Base-by-base conservation (phyloP, 1,140 invertebrate species). In the Euschistus heros region DNA sequence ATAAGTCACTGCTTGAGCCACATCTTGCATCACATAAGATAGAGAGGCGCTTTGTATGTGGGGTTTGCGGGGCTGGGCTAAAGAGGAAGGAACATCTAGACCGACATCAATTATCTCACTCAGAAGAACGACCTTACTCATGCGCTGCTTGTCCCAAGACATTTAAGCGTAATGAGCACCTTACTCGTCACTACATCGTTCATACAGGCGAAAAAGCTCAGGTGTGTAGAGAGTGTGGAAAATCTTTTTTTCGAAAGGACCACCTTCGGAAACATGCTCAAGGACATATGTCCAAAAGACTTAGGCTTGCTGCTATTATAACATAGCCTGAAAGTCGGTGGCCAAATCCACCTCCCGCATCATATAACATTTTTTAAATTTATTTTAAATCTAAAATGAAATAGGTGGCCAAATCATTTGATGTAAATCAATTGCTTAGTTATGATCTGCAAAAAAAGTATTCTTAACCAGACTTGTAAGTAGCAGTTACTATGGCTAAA, bases 161-260 rank as follows among this genome's bases (percentile, higher is more conserved):
- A 4, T 90, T 89, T 75, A 89, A 90, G 74, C 77, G 87, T 55
- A 87, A 88, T 75, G 87, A 90, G 71, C 87, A 90, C 71, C 76
- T 90, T 63, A 88, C 87, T 75, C 76, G 88, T 47, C 87, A 90
- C 75, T 85, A 84, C 69, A 86, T 89, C 62, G 89, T 89, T 71
- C 87, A 89, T 74, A 87, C 86, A 5, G 87, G 86, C 20, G 85
- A 89, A 70, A 91, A 91, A 75, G 88, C 86, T 2, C 86, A 90
- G 74, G 72, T 75, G 44, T 78, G 76, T 68, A 64, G 30, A 20
- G 67, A 86, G 68, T 87, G 85, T 70, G 83, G 84, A 18, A 87
- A 87, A 78, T 87, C 86, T 22, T 91, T 91, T 71, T 90, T 89
- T 73, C 80, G 88, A n/a, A 89, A 88, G 68, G 88, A 91, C 72